Evolutionary conservation across 1,140 invertebrate genomes (phyloP), one percentile per base, ranked within the genome.

Genomic region (Zeugodacus cucurbitae): DNA sequence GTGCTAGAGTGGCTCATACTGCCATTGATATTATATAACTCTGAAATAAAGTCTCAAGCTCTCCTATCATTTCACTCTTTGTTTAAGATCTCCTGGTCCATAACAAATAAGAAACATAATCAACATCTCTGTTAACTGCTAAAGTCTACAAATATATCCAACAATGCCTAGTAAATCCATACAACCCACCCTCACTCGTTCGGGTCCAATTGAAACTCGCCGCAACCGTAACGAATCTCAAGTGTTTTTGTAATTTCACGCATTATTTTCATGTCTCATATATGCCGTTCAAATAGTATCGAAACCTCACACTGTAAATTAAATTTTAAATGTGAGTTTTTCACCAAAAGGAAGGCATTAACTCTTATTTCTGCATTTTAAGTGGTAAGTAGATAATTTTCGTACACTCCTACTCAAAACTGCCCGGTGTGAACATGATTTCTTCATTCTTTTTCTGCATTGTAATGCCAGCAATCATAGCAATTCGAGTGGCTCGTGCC

Each of bases 221-320:
- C 14, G 20, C n/a, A 22, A 86, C 85, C 32, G 54, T n/a, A 86
- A n/a, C 85, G 85, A 86, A 86, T 59, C 85, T 59, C 54, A 59
- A 86, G 29, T 59, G 85, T 59, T 86, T 86, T 86, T 86, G 54
- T 86, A 41, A 86, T 86, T 58, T 86, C 54, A 86, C 85, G 54
- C 85, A 14, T 59, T 86, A 59, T 86, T n/a, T n/a, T 34, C 8
- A 8, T 26, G 37, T 58, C 59, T 22, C 5, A 74, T 41, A 41
- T 41, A 7, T 7, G 37, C 37, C 3, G 7, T 41, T 41, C 37
- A 7, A 41, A 41, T 3, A 41, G 37, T 41, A 41, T 41, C 37
- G 37, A 74, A 34, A 44, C 34, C 10, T 8, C 11, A 17, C 54
- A 57, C 3, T n/a, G 64, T 37, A 34, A 11, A 14, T 11, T 70